These are phyloP conservation scores for Emydoidea blandingii DNA, from an alignment of 2,797 vertebrate genomes.

Conservation along the genomic window DNA sequence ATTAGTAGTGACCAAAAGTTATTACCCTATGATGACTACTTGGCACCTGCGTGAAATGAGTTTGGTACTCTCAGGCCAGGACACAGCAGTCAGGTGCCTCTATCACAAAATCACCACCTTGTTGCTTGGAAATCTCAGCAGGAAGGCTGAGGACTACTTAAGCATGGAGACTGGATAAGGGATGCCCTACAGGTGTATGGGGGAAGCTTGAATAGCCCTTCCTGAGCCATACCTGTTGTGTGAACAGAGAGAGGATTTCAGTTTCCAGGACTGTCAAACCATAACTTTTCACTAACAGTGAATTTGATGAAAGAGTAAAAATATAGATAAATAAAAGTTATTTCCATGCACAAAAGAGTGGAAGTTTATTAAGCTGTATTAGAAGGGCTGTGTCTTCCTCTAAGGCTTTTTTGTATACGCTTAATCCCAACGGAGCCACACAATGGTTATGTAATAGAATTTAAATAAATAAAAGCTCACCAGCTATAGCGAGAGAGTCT, in stretches of 20 bases:
- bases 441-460: background rate
- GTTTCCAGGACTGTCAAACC: background rate
- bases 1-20: background rate
- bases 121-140: background rate
- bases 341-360: background rate
- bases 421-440: background rate
- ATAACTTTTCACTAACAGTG: background rate
- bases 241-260: background rate
- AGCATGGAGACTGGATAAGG: background rate
- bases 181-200: accelerated
- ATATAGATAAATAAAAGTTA: background rate
- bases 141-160: accelerated
- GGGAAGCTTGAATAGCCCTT: background rate
- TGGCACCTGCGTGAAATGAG: background rate
- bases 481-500: background rate
- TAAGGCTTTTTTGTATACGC: background rate
- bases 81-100: background rate
- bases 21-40: background rate
- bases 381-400: background rate
- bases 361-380: background rate
- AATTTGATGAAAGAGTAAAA: slow-evolving; percentile 15
- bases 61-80: background rate
- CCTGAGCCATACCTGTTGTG: background rate
- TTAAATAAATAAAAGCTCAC: slow-evolving; percentile 36
- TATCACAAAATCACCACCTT: no score